Percentiles rank a stretch among this genome's conserved stretches.
phyloP scores from a whole-genome alignment of 1,140 invertebrate species.

The Lepidotrigona ventralis region DNA sequence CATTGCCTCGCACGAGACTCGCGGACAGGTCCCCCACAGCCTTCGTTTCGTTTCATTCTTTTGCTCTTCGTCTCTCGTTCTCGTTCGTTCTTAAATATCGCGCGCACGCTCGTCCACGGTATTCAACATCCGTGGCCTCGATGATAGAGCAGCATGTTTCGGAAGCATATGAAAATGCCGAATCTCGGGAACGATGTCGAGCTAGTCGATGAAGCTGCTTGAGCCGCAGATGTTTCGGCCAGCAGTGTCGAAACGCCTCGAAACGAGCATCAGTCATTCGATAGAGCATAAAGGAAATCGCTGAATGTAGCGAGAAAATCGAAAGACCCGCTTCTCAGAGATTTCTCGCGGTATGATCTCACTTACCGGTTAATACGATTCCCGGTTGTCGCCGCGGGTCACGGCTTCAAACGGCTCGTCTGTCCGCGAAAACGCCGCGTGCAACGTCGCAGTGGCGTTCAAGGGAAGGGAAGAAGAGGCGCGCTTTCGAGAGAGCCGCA shows the following conservation, averaged over 20 bases:
- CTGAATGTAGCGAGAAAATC: conserved; percentile 12
- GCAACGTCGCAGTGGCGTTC: background rate
- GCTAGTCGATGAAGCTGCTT: too few species aligned
- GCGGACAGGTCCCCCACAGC: conserved; percentile 48
- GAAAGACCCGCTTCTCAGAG: conserved; percentile 27
- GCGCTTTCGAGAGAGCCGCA: conserved; percentile 37
- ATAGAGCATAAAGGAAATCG: background rate
- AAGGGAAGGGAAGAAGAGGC: background rate
- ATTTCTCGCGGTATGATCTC: conserved; percentile 49
- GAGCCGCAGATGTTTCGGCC: background rate
- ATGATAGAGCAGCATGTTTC: background rate
- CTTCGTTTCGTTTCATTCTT: conserved; percentile 36
- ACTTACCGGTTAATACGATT: conserved; percentile 58
- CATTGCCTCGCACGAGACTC: conserved; percentile 42
- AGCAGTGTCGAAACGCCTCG: background rate
- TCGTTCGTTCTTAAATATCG: conserved; percentile 49
- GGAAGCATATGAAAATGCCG: background rate
- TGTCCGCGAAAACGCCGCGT: background rate
- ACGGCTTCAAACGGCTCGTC: conserved; percentile 31
- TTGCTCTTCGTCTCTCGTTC: conserved; percentile 23
- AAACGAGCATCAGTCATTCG: too few species aligned
- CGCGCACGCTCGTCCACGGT: background rate
- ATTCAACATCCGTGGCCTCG: conserved; percentile 20
- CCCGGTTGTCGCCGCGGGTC: conserved; percentile 51
- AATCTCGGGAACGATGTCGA: background rate